Evolutionary conservation across 1,140 invertebrate species (phyloP).

Genomic region (Sinella curviseta): DNA sequence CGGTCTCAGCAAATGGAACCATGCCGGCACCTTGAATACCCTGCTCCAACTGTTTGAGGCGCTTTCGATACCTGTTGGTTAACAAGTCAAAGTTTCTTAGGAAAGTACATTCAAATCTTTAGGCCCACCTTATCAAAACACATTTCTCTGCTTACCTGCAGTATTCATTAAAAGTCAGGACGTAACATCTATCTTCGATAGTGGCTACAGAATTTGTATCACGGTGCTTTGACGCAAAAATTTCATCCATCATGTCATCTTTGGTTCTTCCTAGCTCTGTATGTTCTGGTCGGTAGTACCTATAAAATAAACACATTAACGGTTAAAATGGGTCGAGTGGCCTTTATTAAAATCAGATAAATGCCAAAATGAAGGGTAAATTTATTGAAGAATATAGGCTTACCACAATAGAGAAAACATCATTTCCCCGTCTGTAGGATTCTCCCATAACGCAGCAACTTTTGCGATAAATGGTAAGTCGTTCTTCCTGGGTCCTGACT

Average conservation of each 20-base stretch:
- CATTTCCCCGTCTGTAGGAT: conserved; percentile 80
- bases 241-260: conserved; percentile 81
- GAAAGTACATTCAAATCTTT: not conserved
- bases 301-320: conserved; percentile 17
- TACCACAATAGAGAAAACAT: conserved; percentile 47
- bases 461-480: conserved; percentile 93
- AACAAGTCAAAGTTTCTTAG: not conserved
- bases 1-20: conserved; percentile 58
- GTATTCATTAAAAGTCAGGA: conserved; percentile 94
- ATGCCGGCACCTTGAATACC: conserved; percentile 60
- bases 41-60: conserved; percentile 64
- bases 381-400: conserved; percentile 16
- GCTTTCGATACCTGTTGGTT: conserved; percentile 65
- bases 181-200: conserved; percentile 97
- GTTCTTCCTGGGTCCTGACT: conserved; percentile 76
- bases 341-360: conserved; percentile 20
- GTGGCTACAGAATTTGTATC: conserved; percentile 89
- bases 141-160: conserved; percentile 71
- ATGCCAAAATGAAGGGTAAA: conserved; percentile 1
- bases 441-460: conserved; percentile 90
- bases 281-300: conserved; percentile 97
- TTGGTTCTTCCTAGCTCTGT: conserved; percentile 80
- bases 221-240: conserved; percentile 90
- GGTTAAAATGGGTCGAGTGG: not conserved
- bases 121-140: too few species aligned